phyloP scores from a whole-genome alignment of 2,888 invertebrate species.

The Tryphoninae sp. region DNA sequence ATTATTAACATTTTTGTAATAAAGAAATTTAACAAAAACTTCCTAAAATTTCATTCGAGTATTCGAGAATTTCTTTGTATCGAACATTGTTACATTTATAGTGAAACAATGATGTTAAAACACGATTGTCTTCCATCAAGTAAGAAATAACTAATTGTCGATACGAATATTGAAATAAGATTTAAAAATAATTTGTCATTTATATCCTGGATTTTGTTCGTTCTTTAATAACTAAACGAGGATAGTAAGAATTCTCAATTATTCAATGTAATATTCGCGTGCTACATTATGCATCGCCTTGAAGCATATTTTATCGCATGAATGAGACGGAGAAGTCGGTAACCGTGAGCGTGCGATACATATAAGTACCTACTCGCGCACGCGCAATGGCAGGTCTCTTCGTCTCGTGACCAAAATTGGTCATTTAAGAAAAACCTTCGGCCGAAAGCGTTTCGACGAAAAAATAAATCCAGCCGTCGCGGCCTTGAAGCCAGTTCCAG shows the following conservation, averaged over 20 bases:
- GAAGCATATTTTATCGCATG: constrained; percentile 9
- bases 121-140: no score
- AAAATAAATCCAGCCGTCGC: constrained; percentile 26
- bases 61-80: neutral
- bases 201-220: neutral
- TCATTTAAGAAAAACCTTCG: constrained; percentile 38
- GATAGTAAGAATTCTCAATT: neutral
- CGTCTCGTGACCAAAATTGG: constrained; percentile 56
- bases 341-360: constrained; percentile 36
- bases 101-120: no score
- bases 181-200: constrained; percentile 1
- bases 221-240: neutral
- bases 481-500: constrained; percentile 53
- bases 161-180: neutral
- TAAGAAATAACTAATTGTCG: no score
- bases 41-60: neutral
- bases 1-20: neutral
- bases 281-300: neutral
- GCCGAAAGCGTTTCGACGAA: constrained; percentile 50
- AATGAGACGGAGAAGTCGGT: constrained; percentile 13
- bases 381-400: constrained; percentile 17
- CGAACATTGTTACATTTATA: no score
- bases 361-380: neutral
- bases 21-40: no score
- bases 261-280: neutral